Base-by-base conservation (phyloP, 2,113 vertebrate genomes). In the Pampusana beccarii region DNA sequence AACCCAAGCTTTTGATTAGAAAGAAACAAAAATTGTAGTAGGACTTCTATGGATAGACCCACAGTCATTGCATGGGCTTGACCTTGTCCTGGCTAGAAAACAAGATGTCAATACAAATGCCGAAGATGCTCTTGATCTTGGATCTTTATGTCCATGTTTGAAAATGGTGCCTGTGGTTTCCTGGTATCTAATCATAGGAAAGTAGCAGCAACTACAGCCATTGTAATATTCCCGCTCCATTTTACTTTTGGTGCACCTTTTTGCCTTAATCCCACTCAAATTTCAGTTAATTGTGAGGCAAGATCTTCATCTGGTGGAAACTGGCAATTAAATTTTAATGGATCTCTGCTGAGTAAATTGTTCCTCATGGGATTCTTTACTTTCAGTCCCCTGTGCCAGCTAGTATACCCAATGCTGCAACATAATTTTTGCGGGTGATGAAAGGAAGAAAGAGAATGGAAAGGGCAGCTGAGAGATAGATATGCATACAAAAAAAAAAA, bases 311-410 rank as follows among this genome's bases (percentile, higher is more conserved):
- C 36, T 84, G 42, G 7, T 80, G 64, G 48, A 73, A 80, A 48
- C 24, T 67, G 56, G 80, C 48, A 86, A 34, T 21, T 94, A 56
- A 70, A 71, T 78, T 93, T 92, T 64, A 86, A 34, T 78, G 61
- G 33, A 13, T 77, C 38, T 62, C 67, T 71, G 29, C 51, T 67
- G 53, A 40, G 11, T 83, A 18, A 34, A 60, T 75, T 72, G 23
- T 10, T 73, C 16, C 53, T 60, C 20, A 2, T 38, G 53, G 53
- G 12, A 64, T 93, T 88, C 50, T 87, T 84, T 50, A 53, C 65
- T 81, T 90, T 86, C 75, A 36, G 29, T 60, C 53, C 31, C 16
- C 4, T 38, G 31, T 86, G 42, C 28, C 33, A 50, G 26, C 18
- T 33, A 38, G 24, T 46, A 5, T 75, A 60, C 12, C 12, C 38